Base-by-base conservation (phyloP, 92 coral and sea anemone species). In the Epizoanthus stellaris region DNA sequence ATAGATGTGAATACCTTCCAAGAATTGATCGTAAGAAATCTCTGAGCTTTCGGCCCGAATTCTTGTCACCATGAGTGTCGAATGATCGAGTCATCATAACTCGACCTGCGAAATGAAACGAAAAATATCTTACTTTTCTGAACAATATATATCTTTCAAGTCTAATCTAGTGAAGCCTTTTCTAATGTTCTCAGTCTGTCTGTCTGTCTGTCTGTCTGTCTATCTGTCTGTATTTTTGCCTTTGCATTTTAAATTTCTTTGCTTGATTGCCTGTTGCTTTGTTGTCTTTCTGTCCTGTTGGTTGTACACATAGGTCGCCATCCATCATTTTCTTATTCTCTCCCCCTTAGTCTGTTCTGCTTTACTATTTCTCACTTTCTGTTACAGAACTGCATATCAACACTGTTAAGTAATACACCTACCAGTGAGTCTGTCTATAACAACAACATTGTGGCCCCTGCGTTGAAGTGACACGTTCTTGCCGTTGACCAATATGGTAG, bases 401-500 rank as follows among this genome's bases (percentile, higher is more conserved):
- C 34, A 30, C 34, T 30, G 34, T 30, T 30, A 30, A 49, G 6
- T 4, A 5, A 14, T 38, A 6, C 2, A 62, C 60, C 21, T 79
- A 79, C 83, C 83, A 47, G 52, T 63, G 23, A 5, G 13, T 4
- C 30, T 42, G 72, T 79, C 83, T 38, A 79, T 7, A 63, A 79
- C 83, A 42, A 79, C 72, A 79, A 79, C 83, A 15, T 62, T 79
- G 45, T 79, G 72, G n/a, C 83, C 83, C 23, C 70, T 63, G 59
- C 65, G 64, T 19, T 62, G 57, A n/a, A 60, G 83, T 4, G 83
- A 79, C 10, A 63, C 62, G 61, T 79, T 63, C 25, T 59, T 21
- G 36, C 83, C 83, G 58, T 79, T 79, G 14, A 79, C 65, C n/a
- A n/a, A 40, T 36, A 79, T 79, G 58, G 49, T 45, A 45, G 72